Conservation (phyloP, 2,113 vertebrate genomes). For the Silurus meridionalis region DNA sequence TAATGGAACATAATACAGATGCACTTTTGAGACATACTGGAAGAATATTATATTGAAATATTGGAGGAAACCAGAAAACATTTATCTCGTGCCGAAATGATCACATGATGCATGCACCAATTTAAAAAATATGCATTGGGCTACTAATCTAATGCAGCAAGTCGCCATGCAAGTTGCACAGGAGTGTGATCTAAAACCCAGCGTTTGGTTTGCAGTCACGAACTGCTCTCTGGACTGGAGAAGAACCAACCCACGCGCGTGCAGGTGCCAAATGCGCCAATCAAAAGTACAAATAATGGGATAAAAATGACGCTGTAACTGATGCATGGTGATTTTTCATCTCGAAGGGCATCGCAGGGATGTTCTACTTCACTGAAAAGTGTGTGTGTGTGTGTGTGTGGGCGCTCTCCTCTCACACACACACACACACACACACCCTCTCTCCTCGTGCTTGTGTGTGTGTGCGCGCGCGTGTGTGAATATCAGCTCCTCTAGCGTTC, state of each 20-base stretch:
- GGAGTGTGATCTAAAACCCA: not conserved
- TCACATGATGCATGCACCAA: not conserved
- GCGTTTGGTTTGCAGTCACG: not conserved
- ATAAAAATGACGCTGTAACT: not conserved
- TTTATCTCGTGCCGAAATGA: too few relatives aligned
- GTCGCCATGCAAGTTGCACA: not conserved
- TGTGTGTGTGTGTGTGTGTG: constrained; percentile 15
- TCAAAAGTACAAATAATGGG: not conserved
- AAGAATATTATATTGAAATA: too few relatives aligned
- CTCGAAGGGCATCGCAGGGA: not conserved
- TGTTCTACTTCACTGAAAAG: constrained; percentile 35
- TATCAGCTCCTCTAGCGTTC: constrained; percentile 58
- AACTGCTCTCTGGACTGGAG: not conserved
- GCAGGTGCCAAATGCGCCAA: not conserved
- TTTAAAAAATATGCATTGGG: not conserved
- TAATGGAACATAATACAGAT: too few relatives aligned
- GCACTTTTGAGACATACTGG: too few relatives aligned
- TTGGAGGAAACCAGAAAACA: too few relatives aligned
- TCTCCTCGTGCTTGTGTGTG: constrained; percentile 22
- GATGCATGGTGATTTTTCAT: constrained; percentile 9
- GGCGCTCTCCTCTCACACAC: not conserved
- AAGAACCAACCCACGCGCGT: not conserved
- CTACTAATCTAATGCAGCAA: not conserved
- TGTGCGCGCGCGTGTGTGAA: constrained; percentile 57
- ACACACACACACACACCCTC: not conserved